Evolutionary conservation across 2,797 vertebrate genomes (phyloP), one percentile per base, ranked within the genome.

Genomic region (Platyrinchus mystaceus): DNA sequence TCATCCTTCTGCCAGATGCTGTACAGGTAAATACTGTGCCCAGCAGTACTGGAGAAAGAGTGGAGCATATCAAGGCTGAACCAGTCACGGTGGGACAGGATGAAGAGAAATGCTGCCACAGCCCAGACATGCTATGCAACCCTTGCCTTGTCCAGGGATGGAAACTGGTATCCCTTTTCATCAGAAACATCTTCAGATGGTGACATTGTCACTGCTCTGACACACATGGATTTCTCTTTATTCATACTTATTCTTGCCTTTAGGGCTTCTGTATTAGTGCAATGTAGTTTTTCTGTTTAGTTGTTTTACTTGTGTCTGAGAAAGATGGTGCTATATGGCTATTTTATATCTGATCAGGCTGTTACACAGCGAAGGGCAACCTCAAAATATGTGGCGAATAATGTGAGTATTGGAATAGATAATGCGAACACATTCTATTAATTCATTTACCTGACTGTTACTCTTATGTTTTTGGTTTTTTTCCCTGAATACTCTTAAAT

Each of bases 21-120:
- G 30, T 49, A 18, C 30, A 36, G 58, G 43, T 37, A 49, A 73
- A 58, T 24, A 23, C 20, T 12, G 20, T 30, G 11, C n/a, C 46
- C 10, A 4, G 16, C 12, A 3, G 44, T 28, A 30, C 19, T 27
- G 34, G 8, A 8, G 66, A 69, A 73, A 55, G 8, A 3, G 8
- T 43, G 43, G 20, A 30, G 20, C 0, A 0, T 19, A 17, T 10
- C 0, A 0, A 78, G 24, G 15, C 27, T 1, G 2, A 77, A 15
- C 4, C 20, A 46, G 26, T 39, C 21, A 11, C 4, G 1, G 32
- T 50, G 47, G 36, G 39, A 56, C 5, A 12, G 23, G 12, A 50
- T 22, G 18, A 49, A 78, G 12, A 47, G 18, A 89, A 66, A 56
- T 2, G 3, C 10, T 63, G 49, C 30, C 28, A 41, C 47, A 49